Conservation (phyloP, 35 echinoderm and acorn worm genomes). For the Amphiura filiformis region DNA sequence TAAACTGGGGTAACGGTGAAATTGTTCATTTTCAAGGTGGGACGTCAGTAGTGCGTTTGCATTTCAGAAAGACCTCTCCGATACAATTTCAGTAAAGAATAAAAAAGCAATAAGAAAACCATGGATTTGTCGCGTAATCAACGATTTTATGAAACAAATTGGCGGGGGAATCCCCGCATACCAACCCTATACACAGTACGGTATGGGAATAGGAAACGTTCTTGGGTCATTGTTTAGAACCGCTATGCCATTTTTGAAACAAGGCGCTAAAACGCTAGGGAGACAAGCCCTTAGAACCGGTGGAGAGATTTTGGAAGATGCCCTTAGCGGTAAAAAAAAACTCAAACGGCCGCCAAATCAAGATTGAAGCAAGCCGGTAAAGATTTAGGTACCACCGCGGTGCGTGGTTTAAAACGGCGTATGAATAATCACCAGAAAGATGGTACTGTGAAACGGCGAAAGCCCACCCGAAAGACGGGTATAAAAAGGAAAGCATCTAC, state of each 20-base stretch:
- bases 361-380: not conserved
- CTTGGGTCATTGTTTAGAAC: constrained; percentile 1
- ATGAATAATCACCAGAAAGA: not conserved
- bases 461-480: not conserved
- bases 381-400: not conserved
- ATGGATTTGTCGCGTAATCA: too few relatives aligned
- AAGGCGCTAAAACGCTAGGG: not conserved
- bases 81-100: not conserved
- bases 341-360: too few relatives aligned
- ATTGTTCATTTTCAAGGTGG: constrained; percentile 35
- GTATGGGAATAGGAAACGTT: constrained; percentile 28
- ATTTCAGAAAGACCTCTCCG: constrained; percentile 29
- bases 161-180: too few relatives aligned
- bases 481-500: not conserved
- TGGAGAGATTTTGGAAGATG: not conserved
- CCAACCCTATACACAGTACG: too few relatives aligned
- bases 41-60: constrained; percentile 35
- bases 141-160: too few relatives aligned
- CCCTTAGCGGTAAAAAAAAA: not conserved
- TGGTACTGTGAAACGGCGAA: not conserved
- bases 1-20: constrained; percentile 2
- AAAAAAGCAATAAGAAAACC: too few relatives aligned
- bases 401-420: not conserved
- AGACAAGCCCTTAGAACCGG: not conserved
- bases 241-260: constrained; percentile 42